phyloP scores from a whole-genome alignment of 2,113 vertebrate species.

The Podilymbus podiceps region DNA sequence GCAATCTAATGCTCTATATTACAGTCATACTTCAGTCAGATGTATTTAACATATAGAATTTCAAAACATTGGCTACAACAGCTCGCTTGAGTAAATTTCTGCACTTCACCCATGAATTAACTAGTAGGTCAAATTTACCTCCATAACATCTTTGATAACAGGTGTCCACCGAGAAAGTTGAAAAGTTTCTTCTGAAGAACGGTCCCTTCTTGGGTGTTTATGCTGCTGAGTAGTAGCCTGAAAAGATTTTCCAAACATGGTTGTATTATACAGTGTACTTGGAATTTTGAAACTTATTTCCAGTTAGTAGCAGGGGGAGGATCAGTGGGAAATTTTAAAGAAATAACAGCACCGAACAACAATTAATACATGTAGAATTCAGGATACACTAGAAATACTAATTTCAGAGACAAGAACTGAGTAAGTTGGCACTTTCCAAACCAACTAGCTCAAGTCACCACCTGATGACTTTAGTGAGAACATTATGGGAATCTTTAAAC shows the following conservation, averaged over 20 bases:
- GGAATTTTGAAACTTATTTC: background rate
- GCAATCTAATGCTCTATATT: background rate
- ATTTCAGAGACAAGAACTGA: background rate
- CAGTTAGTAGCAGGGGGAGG: background rate
- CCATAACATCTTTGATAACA: slow-evolving; percentile 93
- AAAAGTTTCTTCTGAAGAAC: slow-evolving; percentile 85
- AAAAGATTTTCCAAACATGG: background rate
- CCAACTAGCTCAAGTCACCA: background rate
- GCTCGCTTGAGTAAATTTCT: background rate
- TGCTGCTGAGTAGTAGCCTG: slow-evolving; percentile 63
- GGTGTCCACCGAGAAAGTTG: slow-evolving; percentile 96
- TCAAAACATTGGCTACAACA: background rate
- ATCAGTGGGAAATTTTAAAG: background rate
- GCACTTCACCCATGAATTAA: background rate
- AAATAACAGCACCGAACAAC: background rate
- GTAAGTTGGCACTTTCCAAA: background rate
- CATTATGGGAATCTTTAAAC: background rate
- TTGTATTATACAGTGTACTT: background rate
- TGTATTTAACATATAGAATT: background rate
- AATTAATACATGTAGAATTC: background rate
- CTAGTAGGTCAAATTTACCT: slow-evolving; percentile 74
- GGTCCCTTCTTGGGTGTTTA: slow-evolving; percentile 83
- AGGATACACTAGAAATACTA: background rate
- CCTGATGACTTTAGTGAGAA: background rate
- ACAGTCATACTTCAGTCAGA: background rate